Evolutionary conservation across 2,797 vertebrate species (phyloP), one percentile per base, ranked within the genome.

Genomic region (Cyclopterus lumpus): DNA sequence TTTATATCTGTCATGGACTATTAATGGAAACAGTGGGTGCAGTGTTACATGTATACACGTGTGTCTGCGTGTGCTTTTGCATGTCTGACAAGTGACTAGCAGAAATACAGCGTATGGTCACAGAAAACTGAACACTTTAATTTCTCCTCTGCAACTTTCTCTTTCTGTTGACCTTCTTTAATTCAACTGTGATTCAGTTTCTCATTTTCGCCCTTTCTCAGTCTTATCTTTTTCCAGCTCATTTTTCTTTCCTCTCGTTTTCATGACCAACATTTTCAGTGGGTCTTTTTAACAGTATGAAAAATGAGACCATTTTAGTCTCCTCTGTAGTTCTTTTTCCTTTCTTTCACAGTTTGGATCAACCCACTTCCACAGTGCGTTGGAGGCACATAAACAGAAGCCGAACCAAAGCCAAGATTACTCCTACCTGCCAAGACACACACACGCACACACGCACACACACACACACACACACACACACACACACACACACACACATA

Each of bases 111-210:
- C 49, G 12, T 51, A 51, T 24, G 49, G 64, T 65, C 24, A 57
- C 30, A 58, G 38, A 9, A 64, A 51, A 59, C 4, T 5, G 38
- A 59, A 83, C 88, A 77, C 62, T 82, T 80, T 24, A 11, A 77
- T 67, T 73, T 61, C 66, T 78, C 46, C 53, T 73, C 64, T 73
- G 28, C 40, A 48, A 54, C 57, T 76, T 67, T 70, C 48, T 77
- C 38, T 53, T 55, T 69, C 66, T 58, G 32, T 38, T 88, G 82
- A 86, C 86, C 85, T 83, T 83, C 70, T 83, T 74, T 71, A 78
- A 70, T 67, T 84, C 79, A 73, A 28, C 65, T 51, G 14, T 79
- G 71, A 80, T 78, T 83, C 76, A 61, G 1, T 78, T 78, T 69
- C 64, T 79, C 38, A 58, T 70, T 73, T 57, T 72, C 20, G n/a